Conservation (phyloP, 2,113 vertebrate genomes). For the Pitta sordida region DNA sequence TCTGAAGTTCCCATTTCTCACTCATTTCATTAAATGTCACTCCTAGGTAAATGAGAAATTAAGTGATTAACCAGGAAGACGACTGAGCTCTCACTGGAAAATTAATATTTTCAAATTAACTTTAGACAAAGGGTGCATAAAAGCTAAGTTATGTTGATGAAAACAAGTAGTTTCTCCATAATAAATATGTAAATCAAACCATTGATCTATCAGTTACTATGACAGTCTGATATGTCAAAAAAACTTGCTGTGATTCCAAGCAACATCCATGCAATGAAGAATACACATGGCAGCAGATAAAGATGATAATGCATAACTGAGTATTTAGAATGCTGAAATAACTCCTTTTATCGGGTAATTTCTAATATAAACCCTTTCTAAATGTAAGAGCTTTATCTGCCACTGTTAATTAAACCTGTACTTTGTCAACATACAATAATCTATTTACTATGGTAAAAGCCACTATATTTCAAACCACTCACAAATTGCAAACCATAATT, state of each 20-base stretch:
- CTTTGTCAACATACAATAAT: slow-evolving; percentile 86
- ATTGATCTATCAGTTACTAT: slow-evolving; percentile 40
- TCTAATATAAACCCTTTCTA: slow-evolving; percentile 71
- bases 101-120: slow-evolving; percentile 55
- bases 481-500: slow-evolving; percentile 82
- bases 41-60: slow-evolving; percentile 36
- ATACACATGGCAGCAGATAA: slow-evolving; percentile 37
- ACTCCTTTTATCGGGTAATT: slow-evolving; percentile 70
- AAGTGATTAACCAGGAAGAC: slow-evolving; percentile 43
- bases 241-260: slow-evolving; percentile 31
- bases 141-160: slow-evolving; percentile 34
- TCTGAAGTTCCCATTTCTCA: slow-evolving; percentile 7
- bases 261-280: slow-evolving; percentile 19
- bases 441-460: slow-evolving; percentile 82
- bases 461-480: slow-evolving; percentile 82
- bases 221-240: slow-evolving; percentile 12
- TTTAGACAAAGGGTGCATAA: slow-evolving; percentile 27
- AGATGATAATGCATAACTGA: slow-evolving; percentile 44
- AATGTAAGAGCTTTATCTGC: slow-evolving; percentile 75
- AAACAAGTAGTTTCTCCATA: slow-evolving; percentile 4
- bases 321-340: slow-evolving; percentile 58
- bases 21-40: slow-evolving; percentile 24
- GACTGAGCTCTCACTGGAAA: slow-evolving; percentile 26
- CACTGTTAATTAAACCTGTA: slow-evolving; percentile 84
- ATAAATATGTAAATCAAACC: slow-evolving; percentile 36